Conservation (phyloP, 1,140 invertebrate species). For the Scaptodrosophila lebanonensis region DNA sequence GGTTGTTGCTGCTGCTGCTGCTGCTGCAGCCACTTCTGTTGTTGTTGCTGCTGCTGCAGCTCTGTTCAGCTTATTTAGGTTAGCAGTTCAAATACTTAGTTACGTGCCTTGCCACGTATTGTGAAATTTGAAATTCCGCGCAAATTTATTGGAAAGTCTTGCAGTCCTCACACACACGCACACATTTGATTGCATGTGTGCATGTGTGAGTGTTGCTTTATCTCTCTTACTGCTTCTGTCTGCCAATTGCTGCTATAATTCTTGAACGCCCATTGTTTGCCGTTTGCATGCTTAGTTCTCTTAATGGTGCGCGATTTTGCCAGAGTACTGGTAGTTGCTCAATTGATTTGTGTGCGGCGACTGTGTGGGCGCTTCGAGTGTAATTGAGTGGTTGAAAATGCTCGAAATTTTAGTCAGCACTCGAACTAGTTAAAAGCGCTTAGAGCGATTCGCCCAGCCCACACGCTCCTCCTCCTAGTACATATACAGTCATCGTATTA, state of each 20-base stretch:
- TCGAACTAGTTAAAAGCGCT: slow-evolving; percentile 57
- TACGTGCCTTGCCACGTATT: slow-evolving; percentile 53
- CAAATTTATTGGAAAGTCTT: slow-evolving; percentile 55
- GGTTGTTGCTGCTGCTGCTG: slow-evolving; percentile 8
- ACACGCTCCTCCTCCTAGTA: no score
- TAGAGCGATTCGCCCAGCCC: no score
- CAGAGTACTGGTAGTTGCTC: slow-evolving; percentile 34
- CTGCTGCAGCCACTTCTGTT: neutral
- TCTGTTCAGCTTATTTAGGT: slow-evolving; percentile 51
- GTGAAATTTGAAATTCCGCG: slow-evolving; percentile 64
- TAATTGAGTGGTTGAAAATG: slow-evolving; percentile 66
- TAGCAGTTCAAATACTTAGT: slow-evolving; percentile 72
- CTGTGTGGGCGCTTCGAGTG: slow-evolving; percentile 26
- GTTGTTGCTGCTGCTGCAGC: neutral
- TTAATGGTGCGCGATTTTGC: slow-evolving; percentile 23
- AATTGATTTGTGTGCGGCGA: slow-evolving; percentile 47
- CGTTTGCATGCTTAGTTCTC: slow-evolving; percentile 13
- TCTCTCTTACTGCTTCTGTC: neutral
- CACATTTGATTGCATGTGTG: slow-evolving; percentile 23
- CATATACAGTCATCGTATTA: no score
- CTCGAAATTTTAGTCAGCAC: slow-evolving; percentile 36
- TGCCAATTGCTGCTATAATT: slow-evolving; percentile 14
- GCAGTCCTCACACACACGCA: no score
- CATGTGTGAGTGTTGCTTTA: slow-evolving; percentile 4
- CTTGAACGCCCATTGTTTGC: slow-evolving; percentile 51